Evolutionary conservation across 2,888 invertebrate genomes (phyloP).

Genomic region (Lochmaea crataegi): DNA sequence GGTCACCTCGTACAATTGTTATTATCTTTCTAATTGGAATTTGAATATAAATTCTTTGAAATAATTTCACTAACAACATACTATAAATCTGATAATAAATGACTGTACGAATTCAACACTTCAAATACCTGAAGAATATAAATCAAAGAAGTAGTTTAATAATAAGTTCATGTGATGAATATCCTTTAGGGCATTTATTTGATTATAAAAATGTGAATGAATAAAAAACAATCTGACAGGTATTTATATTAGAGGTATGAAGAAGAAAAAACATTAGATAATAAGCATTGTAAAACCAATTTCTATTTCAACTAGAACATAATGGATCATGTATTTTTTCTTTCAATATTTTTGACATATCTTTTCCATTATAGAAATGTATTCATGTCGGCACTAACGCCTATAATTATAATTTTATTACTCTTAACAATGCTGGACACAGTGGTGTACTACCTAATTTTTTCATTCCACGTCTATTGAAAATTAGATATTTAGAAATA

Average conservation of each 20-base stretch:
- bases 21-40: background rate
- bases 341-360: slow-evolving; percentile 43
- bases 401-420: slow-evolving; percentile 49
- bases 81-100: background rate
- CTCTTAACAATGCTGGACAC: slow-evolving; percentile 25
- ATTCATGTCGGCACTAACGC: slow-evolving; percentile 42
- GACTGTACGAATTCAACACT: slow-evolving; percentile 6
- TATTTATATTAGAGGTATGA: slow-evolving; percentile 27
- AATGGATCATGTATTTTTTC: slow-evolving; percentile 42
- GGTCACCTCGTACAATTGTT: background rate
- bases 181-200: slow-evolving; percentile 11
- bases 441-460: slow-evolving; percentile 16
- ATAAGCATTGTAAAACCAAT: slow-evolving; percentile 43
- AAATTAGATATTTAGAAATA: background rate
- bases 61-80: background rate
- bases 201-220: slow-evolving; percentile 14
- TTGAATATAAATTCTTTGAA: background rate
- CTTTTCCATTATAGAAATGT: slow-evolving; percentile 40
- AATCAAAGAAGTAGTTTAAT: slow-evolving; percentile 17
- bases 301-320: slow-evolving; percentile 40
- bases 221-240: slow-evolving; percentile 20
- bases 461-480: background rate
- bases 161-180: slow-evolving; percentile 12
- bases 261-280: slow-evolving; percentile 32
- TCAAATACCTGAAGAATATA: slow-evolving; percentile 7